Base-by-base conservation (phyloP, 2,113 vertebrate genomes). In the Stigmatopora argus region DNA sequence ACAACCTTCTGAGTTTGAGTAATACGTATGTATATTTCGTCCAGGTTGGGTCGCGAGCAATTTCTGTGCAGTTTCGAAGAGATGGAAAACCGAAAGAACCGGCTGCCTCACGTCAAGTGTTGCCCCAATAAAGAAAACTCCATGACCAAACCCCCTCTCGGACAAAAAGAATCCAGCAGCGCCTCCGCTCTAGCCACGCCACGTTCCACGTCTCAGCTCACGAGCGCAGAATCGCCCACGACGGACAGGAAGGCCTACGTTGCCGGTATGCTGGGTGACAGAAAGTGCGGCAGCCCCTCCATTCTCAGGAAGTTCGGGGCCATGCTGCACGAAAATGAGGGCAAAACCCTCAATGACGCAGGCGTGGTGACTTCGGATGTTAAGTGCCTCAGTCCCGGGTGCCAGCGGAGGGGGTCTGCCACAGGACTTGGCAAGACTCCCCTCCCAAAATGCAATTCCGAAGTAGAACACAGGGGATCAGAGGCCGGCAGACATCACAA, bases 151-250 rank as follows among this genome's bases (percentile, higher is more conserved):
- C 81, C 80, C 3, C 59, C 85, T 51, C 81, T 90, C 52, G 88
- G 86, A 81, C 93, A 85, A 72, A 90, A 83, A 73, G 91, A 92
- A 74, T 83, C 74, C 47, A 86, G 7, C 38, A 41, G 7, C 9
- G 38, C 1, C 38, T 4, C 38, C 38, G 7, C 38, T 41, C 6
- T 90, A 26, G 87, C 90, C 52, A 77, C 80, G 67, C 92, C 91
- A 67, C 91, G 93, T 70, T 90, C 90, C 74, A 89, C 89, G 44
- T 90, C 93, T 70, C 89, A 92, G 60, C 88, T 88, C 61, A 78
- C 89, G 35, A 73, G 83, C 63, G 75, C 62, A 69, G 92, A 82
- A 55, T 75, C 73, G 51, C 86, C 81, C 31, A 80, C 77, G 66
- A 80, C 57, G 8, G 85, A 92, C 82, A 85, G 72, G 79, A 92